These are phyloP conservation scores for Sarcophilus harrisii DNA, from an alignment of 2,797 vertebrate genomes.

Conservation along the genomic window DNA sequence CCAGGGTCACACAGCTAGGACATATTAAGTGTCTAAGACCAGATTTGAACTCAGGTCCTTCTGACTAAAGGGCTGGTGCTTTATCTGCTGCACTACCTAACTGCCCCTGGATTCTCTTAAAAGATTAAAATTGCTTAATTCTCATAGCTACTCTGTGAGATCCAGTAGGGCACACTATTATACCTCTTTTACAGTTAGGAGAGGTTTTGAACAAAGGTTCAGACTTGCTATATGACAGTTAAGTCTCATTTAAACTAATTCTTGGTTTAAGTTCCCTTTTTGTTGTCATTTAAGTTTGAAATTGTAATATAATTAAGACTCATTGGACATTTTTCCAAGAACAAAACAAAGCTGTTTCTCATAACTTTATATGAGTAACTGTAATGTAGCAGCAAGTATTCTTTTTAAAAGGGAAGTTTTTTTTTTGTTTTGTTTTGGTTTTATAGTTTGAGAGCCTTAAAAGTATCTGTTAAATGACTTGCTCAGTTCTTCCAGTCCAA, in stretches of 20 bases:
- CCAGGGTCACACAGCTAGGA: no score
- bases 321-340: neutral
- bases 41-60: no score
- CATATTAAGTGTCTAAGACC: no score
- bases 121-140: neutral
- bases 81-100: no score
- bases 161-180: neutral
- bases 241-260: neutral
- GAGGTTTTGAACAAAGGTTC: neutral
- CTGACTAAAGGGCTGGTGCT: no score
- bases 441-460: neutral
- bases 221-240: neutral
- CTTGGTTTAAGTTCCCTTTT: neutral
- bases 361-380: neutral
- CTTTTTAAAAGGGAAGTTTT: no score
- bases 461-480: neutral
- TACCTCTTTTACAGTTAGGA: neutral
- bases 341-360: neutral
- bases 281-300: neutral
- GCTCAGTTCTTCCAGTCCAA: neutral
- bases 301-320: neutral
- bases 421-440: neutral
- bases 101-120: neutral
- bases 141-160: neutral
- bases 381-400: no score